These are phyloP conservation scores for Triops cancriformis DNA, from an alignment of 1,140 invertebrate species.

Conservation along the genomic window DNA sequence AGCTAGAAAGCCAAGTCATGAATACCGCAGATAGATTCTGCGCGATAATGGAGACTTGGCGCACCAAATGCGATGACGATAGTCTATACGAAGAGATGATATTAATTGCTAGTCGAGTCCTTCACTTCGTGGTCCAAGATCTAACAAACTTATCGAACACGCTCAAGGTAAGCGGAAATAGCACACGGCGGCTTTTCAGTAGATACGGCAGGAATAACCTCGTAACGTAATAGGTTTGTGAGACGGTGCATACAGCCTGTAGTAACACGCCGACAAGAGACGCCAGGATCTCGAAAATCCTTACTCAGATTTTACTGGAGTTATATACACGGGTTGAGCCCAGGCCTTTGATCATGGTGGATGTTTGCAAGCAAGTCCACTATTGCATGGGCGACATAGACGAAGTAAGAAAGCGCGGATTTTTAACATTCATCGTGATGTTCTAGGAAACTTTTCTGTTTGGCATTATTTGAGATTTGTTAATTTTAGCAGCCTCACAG, in stretches of 20 bases:
- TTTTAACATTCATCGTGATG: too few species aligned
- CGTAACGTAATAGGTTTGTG: neutral
- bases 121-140: neutral
- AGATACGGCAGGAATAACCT: too few species aligned
- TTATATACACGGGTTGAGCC: neutral
- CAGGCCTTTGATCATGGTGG: neutral
- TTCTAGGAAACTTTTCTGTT: too few species aligned
- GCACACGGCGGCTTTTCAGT: too few species aligned
- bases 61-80: neutral
- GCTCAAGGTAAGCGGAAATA: neutral
- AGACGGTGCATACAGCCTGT: neutral
- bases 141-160: neutral
- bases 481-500: too few species aligned
- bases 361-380: neutral
- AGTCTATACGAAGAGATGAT: neutral
- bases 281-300: neutral
- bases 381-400: neutral
- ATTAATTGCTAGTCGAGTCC: neutral
- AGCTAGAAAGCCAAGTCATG: neutral
- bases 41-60: neutral
- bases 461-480: too few species aligned
- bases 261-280: neutral
- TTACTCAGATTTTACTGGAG: neutral
- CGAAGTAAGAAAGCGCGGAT: neutral
- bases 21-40: neutral